phyloP scores from a whole-genome alignment of 2,888 invertebrate genomes.

The Agrotis segetum region DNA sequence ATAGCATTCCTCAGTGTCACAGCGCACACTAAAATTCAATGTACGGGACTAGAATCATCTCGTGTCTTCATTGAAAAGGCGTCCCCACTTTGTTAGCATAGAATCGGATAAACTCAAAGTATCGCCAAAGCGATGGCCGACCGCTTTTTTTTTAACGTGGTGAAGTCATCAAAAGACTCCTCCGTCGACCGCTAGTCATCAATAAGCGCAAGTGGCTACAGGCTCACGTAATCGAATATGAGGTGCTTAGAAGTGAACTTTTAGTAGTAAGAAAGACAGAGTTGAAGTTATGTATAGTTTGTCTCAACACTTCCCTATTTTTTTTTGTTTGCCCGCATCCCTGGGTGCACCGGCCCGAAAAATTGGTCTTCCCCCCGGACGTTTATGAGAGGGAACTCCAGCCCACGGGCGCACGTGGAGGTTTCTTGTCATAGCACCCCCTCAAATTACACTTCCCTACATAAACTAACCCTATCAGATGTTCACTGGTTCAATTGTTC shows the following conservation, averaged over 20 bases:
- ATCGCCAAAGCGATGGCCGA: no score
- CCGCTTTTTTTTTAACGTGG: no score
- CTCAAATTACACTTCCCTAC: conserved; percentile 23
- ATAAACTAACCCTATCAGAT: conserved; percentile 15
- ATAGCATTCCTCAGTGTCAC: neutral
- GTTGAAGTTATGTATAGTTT: conserved; percentile 4
- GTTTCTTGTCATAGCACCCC: no score
- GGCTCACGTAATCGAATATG: neutral
- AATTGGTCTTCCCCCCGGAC: no score
- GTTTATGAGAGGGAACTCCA: no score
- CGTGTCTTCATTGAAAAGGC: neutral
- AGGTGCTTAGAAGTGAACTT: neutral
- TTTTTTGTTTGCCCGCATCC: no score
- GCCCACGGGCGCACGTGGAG: no score
- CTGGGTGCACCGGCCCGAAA: no score
- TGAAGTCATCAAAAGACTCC: no score
- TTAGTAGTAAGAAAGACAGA: neutral
- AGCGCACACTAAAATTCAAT: no score
- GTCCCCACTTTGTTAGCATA: neutral
- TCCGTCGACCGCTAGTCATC: no score
- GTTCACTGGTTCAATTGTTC: conserved; percentile 7
- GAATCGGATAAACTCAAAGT: neutral
- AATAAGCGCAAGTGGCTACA: neutral
- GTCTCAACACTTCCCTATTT: conserved; percentile 20
- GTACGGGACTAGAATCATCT: no score